These are phyloP conservation scores for Gallinago stenura DNA, from an alignment of 2,797 vertebrate genomes.

Conservation along the genomic window DNA sequence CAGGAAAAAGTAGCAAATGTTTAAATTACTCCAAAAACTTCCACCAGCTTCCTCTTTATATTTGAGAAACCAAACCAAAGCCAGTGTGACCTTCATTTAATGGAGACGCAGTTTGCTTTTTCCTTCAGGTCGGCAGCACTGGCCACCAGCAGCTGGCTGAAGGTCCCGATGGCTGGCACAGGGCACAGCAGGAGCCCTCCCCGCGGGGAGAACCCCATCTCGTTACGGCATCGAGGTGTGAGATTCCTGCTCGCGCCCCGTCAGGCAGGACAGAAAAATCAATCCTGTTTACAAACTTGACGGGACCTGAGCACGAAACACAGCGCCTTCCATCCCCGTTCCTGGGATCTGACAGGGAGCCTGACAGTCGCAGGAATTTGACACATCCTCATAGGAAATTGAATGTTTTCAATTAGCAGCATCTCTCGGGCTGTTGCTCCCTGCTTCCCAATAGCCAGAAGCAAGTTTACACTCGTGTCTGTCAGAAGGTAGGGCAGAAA, in stretches of 20 bases:
- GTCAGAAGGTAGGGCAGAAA: background rate
- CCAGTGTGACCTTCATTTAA: background rate
- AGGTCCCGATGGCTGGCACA: accelerated
- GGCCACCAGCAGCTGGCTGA: background rate
- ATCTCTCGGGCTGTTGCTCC: background rate
- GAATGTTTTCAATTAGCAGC: background rate
- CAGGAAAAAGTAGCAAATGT: background rate
- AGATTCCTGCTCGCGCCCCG: background rate
- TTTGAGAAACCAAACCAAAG: background rate
- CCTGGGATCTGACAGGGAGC: background rate
- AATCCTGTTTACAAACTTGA: background rate
- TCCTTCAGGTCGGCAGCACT: background rate
- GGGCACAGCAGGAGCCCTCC: background rate
- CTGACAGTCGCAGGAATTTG: background rate
- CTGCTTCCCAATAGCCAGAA: background rate
- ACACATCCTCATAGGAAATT: accelerated
- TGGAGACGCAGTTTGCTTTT: background rate
- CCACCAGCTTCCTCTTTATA: background rate
- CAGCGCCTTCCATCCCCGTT: background rate
- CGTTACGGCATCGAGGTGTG: accelerated
- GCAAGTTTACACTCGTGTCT: background rate
- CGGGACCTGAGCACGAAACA: background rate
- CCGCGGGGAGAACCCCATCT: accelerated
- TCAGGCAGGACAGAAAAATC: slow-evolving; percentile 32
- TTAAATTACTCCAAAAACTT: background rate